Evolutionary conservation across 2,797 vertebrate genomes (phyloP).

Genomic region (Eurystomus glaucurus): DNA sequence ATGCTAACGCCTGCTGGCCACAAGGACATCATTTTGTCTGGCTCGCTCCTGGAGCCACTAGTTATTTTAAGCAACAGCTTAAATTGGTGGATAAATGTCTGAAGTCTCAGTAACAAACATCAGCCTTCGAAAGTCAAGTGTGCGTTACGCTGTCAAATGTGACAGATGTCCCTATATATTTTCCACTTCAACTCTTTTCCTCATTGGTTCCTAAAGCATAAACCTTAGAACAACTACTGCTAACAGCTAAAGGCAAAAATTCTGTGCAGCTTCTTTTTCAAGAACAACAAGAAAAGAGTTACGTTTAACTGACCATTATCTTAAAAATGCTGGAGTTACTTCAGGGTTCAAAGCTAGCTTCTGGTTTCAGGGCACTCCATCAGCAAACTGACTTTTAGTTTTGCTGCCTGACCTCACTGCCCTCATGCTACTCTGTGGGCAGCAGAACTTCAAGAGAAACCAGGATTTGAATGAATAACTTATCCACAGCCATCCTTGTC

Average conservation of each 20-base stretch:
- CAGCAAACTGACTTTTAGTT: neutral
- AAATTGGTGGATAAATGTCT: conserved; percentile 26
- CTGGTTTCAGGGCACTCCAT: neutral
- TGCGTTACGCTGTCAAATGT: neutral
- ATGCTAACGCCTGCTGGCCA: neutral
- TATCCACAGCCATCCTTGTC: neutral
- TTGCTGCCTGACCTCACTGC: neutral
- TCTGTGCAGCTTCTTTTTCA: neutral
- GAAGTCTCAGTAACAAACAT: neutral
- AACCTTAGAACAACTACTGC: conserved; percentile 1
- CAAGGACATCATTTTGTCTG: conserved; percentile 12
- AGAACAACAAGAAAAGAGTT: neutral
- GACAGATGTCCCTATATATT: conserved; percentile 9
- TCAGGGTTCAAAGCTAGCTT: neutral
- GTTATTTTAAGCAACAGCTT: conserved; percentile 38
- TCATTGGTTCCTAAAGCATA: neutral
- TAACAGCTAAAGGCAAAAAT: conserved; percentile 40
- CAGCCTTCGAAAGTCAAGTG: neutral
- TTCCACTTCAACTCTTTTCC: neutral
- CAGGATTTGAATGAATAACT: neutral
- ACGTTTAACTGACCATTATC: conserved; percentile 24
- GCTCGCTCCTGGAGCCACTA: neutral
- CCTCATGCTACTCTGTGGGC: neutral
- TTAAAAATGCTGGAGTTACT: neutral
- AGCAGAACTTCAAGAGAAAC: neutral